A percentile compares a stretch with the other conserved stretches of the same genome.
These are phyloP conservation scores for Callocephalon fimbriatum DNA, from an alignment of 2,113 vertebrate species.

Conservation along the genomic window DNA sequence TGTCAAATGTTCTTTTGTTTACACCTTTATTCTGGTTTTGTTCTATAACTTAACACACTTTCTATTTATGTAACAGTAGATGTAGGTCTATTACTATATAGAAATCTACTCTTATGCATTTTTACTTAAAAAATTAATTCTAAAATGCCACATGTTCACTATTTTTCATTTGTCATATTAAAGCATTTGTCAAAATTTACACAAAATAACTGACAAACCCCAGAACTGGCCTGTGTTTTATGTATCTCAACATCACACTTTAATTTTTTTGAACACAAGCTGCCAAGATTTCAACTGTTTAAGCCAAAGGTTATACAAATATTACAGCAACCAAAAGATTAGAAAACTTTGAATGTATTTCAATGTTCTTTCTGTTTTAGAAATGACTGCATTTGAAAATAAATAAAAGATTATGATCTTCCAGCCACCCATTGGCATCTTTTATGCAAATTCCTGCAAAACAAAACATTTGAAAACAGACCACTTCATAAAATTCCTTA, in stretches of 20 bases:
- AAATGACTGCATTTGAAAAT: not conserved
- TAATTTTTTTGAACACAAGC: not conserved
- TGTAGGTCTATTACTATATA: not conserved
- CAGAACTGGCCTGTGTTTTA: not conserved
- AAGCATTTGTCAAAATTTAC: not conserved
- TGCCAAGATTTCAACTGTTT: conserved; percentile 13
- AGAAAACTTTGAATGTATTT: not conserved
- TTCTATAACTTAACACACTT: not conserved
- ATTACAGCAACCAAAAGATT: not conserved
- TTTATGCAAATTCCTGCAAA: not conserved
- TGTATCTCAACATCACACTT: not conserved
- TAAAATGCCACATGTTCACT: not conserved
- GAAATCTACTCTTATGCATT: not conserved
- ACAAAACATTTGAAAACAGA: not conserved
- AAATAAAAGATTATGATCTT: not conserved
- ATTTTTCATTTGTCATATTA: not conserved
- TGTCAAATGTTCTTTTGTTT: not conserved
- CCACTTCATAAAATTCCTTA: not conserved
- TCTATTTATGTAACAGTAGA: not conserved
- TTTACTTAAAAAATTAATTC: not conserved
- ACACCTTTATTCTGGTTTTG: not conserved
- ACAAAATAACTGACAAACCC: conserved; percentile 11
- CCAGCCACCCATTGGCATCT: not conserved
- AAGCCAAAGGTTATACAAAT: conserved; percentile 41
- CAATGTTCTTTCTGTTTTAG: not conserved